A percentile compares a stretch with the other conserved stretches of the same genome.
phyloP scores from a whole-genome alignment of 2,888 invertebrate genomes.

The Lasioglossum leucozonium region DNA sequence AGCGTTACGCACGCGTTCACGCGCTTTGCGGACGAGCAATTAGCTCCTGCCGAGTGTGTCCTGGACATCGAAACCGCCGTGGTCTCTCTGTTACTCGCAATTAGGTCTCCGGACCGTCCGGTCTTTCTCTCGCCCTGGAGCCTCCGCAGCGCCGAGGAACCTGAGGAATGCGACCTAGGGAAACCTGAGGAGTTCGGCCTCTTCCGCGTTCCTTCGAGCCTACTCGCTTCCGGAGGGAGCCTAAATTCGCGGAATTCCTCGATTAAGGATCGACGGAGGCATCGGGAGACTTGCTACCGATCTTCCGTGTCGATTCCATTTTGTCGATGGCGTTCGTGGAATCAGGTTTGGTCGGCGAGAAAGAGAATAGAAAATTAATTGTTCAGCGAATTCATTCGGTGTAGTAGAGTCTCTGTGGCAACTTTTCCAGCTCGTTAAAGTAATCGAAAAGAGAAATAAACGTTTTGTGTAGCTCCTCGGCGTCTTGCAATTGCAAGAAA shows the following conservation, averaged over 20 bases:
- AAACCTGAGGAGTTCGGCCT: neutral
- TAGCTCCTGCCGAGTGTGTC: neutral
- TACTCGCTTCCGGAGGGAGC: neutral
- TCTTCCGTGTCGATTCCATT: neutral
- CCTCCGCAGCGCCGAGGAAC: neutral
- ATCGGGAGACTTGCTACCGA: neutral
- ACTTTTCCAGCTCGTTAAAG: no score
- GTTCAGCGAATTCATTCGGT: no score
- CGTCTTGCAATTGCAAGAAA: neutral
- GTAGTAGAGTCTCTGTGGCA: no score
- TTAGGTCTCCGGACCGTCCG: neutral
- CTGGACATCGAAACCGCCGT: neutral
- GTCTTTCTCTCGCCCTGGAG: neutral
- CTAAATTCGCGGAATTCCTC: neutral
- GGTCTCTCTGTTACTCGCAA: neutral
- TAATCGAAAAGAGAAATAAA: no score
- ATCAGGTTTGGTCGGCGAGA: no score
- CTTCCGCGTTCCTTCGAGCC: neutral
- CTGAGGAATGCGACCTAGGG: neutral
- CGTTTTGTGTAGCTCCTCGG: no score
- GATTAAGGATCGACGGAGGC: neutral
- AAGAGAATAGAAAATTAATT: no score
- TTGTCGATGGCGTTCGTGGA: no score
- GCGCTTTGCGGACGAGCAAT: slow-evolving; percentile 5
- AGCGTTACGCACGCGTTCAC: slow-evolving; percentile 4